Percentiles rank a stretch among this genome's conserved stretches.
Conservation (phyloP, 2,888 invertebrate species). For the Gari tellinella region DNA sequence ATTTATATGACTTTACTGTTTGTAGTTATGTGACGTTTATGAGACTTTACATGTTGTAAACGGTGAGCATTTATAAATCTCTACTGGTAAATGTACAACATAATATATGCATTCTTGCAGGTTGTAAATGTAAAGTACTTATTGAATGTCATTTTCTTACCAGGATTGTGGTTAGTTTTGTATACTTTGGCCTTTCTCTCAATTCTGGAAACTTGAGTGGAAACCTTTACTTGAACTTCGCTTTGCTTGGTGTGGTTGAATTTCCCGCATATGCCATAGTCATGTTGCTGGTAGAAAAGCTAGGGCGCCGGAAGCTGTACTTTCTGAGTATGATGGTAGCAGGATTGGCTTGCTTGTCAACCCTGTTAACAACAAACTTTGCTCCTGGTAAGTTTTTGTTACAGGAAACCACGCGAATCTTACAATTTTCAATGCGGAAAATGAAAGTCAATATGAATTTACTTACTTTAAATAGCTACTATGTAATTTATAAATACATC, state of each 20-base stretch:
- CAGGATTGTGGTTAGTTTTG: slow-evolving; percentile 75
- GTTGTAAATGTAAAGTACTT: too few species aligned
- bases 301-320: slow-evolving; percentile 69
- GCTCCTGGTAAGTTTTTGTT: neutral
- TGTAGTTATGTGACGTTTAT: too few species aligned
- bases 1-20: too few species aligned
- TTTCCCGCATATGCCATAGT: slow-evolving; percentile 67
- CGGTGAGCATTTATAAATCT: too few species aligned
- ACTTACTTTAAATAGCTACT: too few species aligned
- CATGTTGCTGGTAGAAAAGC: slow-evolving; percentile 63
- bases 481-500: too few species aligned
- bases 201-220: slow-evolving; percentile 75
- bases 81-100: too few species aligned
- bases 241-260: slow-evolving; percentile 71
- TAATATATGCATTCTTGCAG: too few species aligned
- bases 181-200: slow-evolving; percentile 75
- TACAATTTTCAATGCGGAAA: too few species aligned
- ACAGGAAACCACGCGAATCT: too few species aligned
- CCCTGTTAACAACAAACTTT: slow-evolving; percentile 31
- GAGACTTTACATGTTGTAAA: too few species aligned
- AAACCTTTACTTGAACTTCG: slow-evolving; percentile 75
- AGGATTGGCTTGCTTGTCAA: slow-evolving; percentile 64
- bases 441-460: too few species aligned
- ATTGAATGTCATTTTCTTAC: neutral
- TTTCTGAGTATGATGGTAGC: slow-evolving; percentile 68